Percentiles rank a stretch among this genome's conserved stretches.
These are phyloP conservation scores for Ips typographus DNA, from an alignment of 1,140 invertebrate species.

Conservation along the genomic window DNA sequence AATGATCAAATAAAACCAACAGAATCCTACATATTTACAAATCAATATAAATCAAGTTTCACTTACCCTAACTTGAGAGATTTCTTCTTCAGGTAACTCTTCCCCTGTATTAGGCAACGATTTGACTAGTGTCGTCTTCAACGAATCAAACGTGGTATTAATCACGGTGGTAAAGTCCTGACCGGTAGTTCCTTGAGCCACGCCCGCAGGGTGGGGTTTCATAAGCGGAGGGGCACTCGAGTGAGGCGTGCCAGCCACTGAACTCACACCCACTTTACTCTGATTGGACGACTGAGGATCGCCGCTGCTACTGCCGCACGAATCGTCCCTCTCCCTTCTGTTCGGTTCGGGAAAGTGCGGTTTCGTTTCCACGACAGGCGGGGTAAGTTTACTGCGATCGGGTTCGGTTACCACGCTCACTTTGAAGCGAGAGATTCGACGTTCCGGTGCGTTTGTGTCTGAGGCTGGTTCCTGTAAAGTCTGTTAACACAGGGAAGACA, in stretches of 20 bases:
- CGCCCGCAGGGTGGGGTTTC: constrained; percentile 7
- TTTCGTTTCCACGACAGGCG: constrained; percentile 27
- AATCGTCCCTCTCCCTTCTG: background rate
- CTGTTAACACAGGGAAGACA: constrained; percentile 3
- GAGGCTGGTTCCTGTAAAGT: constrained; percentile 25
- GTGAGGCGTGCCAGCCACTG: background rate
- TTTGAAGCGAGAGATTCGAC: constrained; percentile 49
- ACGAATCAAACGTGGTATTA: constrained; percentile 44
- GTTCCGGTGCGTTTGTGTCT: constrained; percentile 36
- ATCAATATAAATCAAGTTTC: no score
- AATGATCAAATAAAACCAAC: no score
- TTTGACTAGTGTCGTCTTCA: constrained; percentile 41
- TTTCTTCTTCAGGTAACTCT: constrained; percentile 34
- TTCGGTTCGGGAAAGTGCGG: constrained; percentile 10
- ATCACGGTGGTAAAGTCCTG: constrained; percentile 44
- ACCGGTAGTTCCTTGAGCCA: constrained; percentile 26
- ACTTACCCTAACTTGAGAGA: constrained; percentile 45
- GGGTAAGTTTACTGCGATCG: constrained; percentile 44
- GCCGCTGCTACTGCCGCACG: background rate
- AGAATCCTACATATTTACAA: no score
- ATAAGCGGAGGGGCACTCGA: background rate
- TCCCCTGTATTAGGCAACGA: constrained; percentile 37
- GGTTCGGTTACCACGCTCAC: constrained; percentile 51
- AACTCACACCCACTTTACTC: background rate
- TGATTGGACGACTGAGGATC: background rate